Base-by-base conservation (phyloP, 2,888 invertebrate species). In the Herminia tarsipennalis region DNA sequence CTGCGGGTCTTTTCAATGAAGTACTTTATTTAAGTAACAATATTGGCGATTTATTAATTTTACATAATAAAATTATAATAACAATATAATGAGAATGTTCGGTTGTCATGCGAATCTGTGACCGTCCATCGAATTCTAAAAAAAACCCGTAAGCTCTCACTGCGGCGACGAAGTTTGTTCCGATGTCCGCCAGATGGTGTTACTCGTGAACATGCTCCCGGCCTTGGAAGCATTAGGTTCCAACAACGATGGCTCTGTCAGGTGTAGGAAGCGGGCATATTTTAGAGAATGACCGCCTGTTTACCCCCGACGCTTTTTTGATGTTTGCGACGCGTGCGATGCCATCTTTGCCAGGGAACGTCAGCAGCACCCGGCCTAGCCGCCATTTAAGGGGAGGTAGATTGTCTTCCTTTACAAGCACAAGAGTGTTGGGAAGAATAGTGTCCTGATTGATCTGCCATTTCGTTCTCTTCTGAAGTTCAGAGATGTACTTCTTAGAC, bases 401-500 rank as follows among this genome's bases (percentile, higher is more conserved):
- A n/a, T n/a, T n/a, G n/a, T n/a, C n/a, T n/a, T n/a, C n/a, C n/a
- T 27, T 28, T 9, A 37, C 12, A 0, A 33, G 9, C 3, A 33
- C 33, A 1, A 33, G 22, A 13, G 21, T 33, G n/a, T 33, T 13
- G 6, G 22, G 22, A 5, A 14, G 1, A 5, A 28, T 4, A 8
- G 3, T n/a, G n/a, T 24, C 24, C 5, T 24, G 5, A 2, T n/a
- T 24, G 24, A 24, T 4, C 24, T 24, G 5, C 40, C 40, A 40
- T 14, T 33, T 40, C 2, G 25, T 40, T 8, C 40, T 3, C 3
- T 2, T 13, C 16, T 38, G 38, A 0, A 33, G 20, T 14, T 41
- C 40, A 8, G 40, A 30, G 14, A 41, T 34, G 21, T 41, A 41
- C 14, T 41, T 33, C 1, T 24, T 32, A 3, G 40, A 30, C 40